These are phyloP conservation scores for Nesidiocoris tenuis DNA, from an alignment of 2,888 invertebrate species.

Conservation along the genomic window DNA sequence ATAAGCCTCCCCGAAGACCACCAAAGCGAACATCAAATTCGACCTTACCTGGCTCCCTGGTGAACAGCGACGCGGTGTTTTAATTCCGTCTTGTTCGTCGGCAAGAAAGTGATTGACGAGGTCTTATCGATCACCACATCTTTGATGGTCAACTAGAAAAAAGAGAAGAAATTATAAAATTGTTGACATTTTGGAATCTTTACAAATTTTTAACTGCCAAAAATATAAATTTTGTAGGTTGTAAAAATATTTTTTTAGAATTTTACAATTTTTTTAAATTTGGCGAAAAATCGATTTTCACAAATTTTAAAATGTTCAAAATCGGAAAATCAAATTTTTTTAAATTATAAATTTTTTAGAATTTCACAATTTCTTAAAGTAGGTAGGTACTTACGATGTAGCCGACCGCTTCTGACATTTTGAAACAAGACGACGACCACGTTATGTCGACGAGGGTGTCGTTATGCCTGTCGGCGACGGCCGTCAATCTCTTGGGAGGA, in stretches of 20 bases:
- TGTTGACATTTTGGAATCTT: slow-evolving; percentile 3
- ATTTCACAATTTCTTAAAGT: too few species aligned
- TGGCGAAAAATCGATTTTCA: neutral
- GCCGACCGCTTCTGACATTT: slow-evolving; percentile 56
- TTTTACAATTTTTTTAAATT: neutral
- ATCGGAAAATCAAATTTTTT: neutral
- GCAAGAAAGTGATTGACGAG: slow-evolving; percentile 57
- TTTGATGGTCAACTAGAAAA: slow-evolving; percentile 57
- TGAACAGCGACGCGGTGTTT: slow-evolving; percentile 54
- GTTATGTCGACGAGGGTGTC: slow-evolving; percentile 60
- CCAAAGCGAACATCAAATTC: too few species aligned
- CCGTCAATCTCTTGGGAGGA: slow-evolving; percentile 67
- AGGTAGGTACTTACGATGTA: slow-evolving; percentile 62
- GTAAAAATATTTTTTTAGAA: slow-evolving; percentile 1
- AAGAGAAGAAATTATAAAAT: slow-evolving; percentile 27
- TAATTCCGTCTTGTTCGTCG: slow-evolving; percentile 54
- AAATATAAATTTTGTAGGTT: slow-evolving; percentile 6
- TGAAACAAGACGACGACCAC: slow-evolving; percentile 72
- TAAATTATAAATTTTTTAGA: neutral
- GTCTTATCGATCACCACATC: slow-evolving; percentile 58
- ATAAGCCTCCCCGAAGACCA: too few species aligned
- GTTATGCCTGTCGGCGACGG: slow-evolving; percentile 52
- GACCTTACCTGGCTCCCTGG: slow-evolving; percentile 60
- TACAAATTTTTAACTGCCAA: neutral
- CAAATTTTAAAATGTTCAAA: neutral